phyloP scores from a whole-genome alignment of 2,888 invertebrate species.

The Leptarthrus brevirostris region DNA sequence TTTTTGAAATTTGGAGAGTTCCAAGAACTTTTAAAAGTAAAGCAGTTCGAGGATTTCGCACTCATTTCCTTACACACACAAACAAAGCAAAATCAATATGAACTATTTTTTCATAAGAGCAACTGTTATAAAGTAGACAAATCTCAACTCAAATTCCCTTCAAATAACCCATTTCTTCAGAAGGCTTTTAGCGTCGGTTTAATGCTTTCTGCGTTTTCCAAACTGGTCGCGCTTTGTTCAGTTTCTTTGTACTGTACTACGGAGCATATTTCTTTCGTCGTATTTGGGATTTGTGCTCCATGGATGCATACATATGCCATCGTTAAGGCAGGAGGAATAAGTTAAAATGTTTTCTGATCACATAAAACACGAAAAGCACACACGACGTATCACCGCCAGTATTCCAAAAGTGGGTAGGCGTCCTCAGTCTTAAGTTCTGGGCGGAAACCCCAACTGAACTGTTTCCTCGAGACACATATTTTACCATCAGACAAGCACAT shows the following conservation, averaged over 20 bases:
- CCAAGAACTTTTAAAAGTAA: no score
- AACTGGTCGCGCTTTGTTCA: no score
- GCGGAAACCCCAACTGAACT: background rate
- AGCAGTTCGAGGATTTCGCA: no score
- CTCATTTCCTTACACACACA: no score
- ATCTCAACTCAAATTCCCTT: no score
- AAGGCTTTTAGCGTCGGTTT: no score
- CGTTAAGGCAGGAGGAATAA: background rate
- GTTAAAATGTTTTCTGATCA: slow-evolving; percentile 35
- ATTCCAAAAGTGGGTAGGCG: background rate
- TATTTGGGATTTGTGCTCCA: slow-evolving; percentile 17
- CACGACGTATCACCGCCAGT: background rate
- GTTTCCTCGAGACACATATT: slow-evolving; percentile 13
- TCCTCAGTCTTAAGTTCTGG: background rate
- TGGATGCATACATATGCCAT: slow-evolving; percentile 7
- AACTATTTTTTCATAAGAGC: no score
- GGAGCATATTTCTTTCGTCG: background rate
- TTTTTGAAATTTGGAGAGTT: no score
- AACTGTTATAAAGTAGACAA: no score
- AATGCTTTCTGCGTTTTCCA: no score
- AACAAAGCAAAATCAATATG: no score
- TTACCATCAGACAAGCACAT: slow-evolving; percentile 11
- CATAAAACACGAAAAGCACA: background rate
- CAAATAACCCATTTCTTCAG: no score
- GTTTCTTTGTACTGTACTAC: background rate